Conservation (phyloP, 2,113 vertebrate species). For the Acrocephalus arundinaceus region DNA sequence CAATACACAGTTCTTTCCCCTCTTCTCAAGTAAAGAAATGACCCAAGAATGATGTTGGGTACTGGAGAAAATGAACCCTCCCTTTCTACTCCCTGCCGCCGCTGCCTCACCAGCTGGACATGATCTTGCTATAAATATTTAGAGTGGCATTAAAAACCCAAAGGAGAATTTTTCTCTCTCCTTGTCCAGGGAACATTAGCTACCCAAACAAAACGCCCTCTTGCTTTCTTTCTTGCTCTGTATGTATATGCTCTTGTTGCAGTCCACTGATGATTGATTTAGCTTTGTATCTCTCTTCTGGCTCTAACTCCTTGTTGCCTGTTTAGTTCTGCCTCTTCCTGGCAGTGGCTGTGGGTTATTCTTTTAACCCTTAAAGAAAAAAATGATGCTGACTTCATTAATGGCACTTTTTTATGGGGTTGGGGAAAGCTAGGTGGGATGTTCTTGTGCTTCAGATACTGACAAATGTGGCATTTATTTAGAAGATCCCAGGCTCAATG, state of each 20-base stretch:
- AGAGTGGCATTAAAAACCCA: slow-evolving; percentile 50
- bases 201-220: slow-evolving; percentile 52
- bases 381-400: background rate
- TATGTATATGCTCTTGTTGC: background rate
- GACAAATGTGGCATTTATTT: slow-evolving; percentile 22
- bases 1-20: background rate
- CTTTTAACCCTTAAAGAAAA: slow-evolving; percentile 51
- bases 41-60: background rate
- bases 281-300: slow-evolving; percentile 3
- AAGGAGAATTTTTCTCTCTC: slow-evolving; percentile 17
- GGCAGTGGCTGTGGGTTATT: background rate
- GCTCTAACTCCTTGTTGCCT: background rate
- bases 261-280: slow-evolving; percentile 16
- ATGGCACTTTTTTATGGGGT: background rate
- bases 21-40: background rate
- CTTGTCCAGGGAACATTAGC: slow-evolving; percentile 27
- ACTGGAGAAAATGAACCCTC: background rate
- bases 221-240: background rate
- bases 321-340: slow-evolving; percentile 20
- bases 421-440: background rate
- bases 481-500: background rate
- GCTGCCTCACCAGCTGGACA: slow-evolving; percentile 12
- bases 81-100: rapidly evolving
- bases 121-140: slow-evolving; percentile 59
- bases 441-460: background rate